Evolutionary conservation across 2,888 invertebrate species (phyloP), one percentile per base, ranked within the genome.

Genomic region (Melitaea athalia): DNA sequence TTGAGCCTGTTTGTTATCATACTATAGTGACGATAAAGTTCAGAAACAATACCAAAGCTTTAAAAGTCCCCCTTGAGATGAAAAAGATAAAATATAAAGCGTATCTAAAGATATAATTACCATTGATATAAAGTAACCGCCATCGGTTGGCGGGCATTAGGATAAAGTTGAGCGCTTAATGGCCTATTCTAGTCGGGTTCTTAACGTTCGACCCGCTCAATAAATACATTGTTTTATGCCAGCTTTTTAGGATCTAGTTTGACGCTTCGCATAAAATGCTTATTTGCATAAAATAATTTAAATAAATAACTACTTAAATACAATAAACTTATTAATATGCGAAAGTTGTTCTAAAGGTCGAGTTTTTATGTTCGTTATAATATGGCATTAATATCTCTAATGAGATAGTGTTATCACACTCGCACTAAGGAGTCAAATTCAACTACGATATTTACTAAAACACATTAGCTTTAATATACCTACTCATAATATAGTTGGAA

Each of bases 151-250:
- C 66, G 69, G 72, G 74, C 78, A 76, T 81, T 83, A 80, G 81
- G 79, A 81, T 86, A 84, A 86, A 85, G 75, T 80, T 75, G 64
- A 77, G 76, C 74, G 78, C 68, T 80, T 85, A 83, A 85, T 78
- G 80, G 77, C 68, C 74, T 67, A 75, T 80, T 81, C 77, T 79
- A 77, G 67, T 62, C 64, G 73, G 71, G 77, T 76, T 76, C 75
- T 79, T 79, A 80, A 80, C 78, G 80, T 73, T 71, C 66, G 59
- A 47, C 64, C 74, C 64, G 70, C 66, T 55, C 78, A 75, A 79
- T 82, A 81, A 81, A 85, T 79, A 81, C 73, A 76, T 80, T 80
- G 78, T 75, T 79, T 78, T 79, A 81, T 72, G 72, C 43, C 59
- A 66, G 49, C 64, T 62, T 59, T 15, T 50, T 47, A 64, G 64